These are phyloP conservation scores for Bruchidius siliquastri DNA, from an alignment of 2,888 invertebrate genomes.

Conservation along the genomic window DNA sequence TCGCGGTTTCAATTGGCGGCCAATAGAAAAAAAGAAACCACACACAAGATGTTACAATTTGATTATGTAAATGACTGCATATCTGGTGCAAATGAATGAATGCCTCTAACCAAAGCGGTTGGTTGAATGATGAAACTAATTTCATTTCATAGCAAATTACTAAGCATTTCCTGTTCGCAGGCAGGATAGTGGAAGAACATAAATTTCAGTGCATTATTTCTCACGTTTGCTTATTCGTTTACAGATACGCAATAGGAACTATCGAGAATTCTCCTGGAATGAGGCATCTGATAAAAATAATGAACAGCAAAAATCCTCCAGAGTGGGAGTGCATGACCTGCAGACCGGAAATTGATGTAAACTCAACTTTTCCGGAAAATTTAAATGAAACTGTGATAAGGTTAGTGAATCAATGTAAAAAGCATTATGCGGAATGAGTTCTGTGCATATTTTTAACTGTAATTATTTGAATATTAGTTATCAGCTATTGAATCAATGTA, in stretches of 20 bases:
- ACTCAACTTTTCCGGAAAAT: slow-evolving; percentile 30
- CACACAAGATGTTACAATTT: too few relatives aligned
- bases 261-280: slow-evolving; percentile 73
- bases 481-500: too few relatives aligned
- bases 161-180: too few relatives aligned
- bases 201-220: too few relatives aligned
- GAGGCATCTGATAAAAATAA: slow-evolving; percentile 75
- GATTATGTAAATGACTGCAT: background rate
- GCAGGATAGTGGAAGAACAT: too few relatives aligned
- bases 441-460: too few relatives aligned
- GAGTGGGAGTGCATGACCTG: slow-evolving; percentile 60
- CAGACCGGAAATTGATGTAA: slow-evolving; percentile 43
- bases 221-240: slow-evolving; percentile 16
- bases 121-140: background rate
- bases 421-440: too few relatives aligned
- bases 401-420: background rate
- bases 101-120: background rate
- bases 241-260: slow-evolving; percentile 77
- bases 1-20: too few relatives aligned
- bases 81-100: background rate
- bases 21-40: too few relatives aligned
- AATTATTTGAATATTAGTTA: too few relatives aligned
- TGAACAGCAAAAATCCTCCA: slow-evolving; percentile 44
- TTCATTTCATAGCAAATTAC: too few relatives aligned
- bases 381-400: slow-evolving; percentile 9